These are phyloP conservation scores for Carapus acus DNA, from an alignment of 2,797 vertebrate species.

Conservation along the genomic window DNA sequence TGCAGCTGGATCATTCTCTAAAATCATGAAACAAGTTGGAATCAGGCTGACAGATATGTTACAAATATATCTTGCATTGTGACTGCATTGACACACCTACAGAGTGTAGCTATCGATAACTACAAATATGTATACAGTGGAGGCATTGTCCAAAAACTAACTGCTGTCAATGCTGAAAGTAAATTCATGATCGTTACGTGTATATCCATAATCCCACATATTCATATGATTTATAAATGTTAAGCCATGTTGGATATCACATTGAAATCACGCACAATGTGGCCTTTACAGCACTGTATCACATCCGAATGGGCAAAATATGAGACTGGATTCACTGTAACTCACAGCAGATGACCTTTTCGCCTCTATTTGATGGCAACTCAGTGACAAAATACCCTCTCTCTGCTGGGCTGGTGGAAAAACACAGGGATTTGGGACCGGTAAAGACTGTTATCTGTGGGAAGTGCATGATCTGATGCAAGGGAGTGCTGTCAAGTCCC, in stretches of 20 bases:
- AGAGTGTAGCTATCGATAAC: too few species aligned
- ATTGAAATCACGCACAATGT: background rate
- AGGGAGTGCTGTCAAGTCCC: background rate
- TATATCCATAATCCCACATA: too few species aligned
- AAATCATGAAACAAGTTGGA: too few species aligned
- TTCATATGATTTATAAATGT: background rate
- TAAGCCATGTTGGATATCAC: background rate
- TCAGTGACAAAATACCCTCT: constrained; percentile 1
- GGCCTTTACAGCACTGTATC: background rate
- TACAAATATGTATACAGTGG: too few species aligned
- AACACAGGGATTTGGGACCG: background rate
- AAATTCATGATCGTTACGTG: too few species aligned
- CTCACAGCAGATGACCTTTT: constrained; percentile 13
- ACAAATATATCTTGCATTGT: too few species aligned
- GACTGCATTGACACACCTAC: too few species aligned
- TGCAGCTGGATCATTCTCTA: too few species aligned
- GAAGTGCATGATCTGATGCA: constrained; percentile 5
- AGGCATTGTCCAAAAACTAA: too few species aligned
- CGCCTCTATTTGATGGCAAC: constrained; percentile 15
- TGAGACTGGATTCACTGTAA: background rate
- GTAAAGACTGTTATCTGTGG: background rate
- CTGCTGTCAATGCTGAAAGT: too few species aligned
- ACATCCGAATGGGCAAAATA: background rate
- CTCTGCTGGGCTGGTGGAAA: background rate
- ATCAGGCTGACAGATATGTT: too few species aligned